Evolutionary conservation across 2,113 vertebrate species (phyloP), one percentile per base, ranked within the genome.

Genomic region (Neoarius graeffei): DNA sequence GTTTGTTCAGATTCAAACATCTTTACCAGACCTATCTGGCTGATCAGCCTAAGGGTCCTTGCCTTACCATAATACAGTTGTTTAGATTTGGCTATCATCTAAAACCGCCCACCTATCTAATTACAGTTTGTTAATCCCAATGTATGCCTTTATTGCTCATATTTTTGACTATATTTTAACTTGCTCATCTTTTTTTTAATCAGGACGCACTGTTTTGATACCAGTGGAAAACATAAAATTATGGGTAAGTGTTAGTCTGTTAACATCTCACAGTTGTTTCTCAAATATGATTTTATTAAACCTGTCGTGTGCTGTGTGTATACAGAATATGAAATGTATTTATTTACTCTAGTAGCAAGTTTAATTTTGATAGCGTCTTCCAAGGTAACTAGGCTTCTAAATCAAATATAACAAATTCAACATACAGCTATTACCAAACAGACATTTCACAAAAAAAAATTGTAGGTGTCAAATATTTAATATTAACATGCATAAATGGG

Each of bases 181-280:
- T 35, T 91, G 30, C 25, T 48, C 56, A n/a, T 91, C 0, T 76
- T 27, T 15, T 67, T 50, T 42, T 56, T 35, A 52, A 64, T 64
- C 4, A 87, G 85, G 56, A 66, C 74, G 67, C 27, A 74, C 48
- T 30, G 5, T 73, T 85, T 74, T 56, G 81, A 80, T 79, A 19
- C 67, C 15, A 71, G 59, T 30, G 82, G 10, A 87, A 85, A 42
- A 25, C 56, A 42, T 14, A 62, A 50, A 35, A 71, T 81, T 23
- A 87, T 73, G 62, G 86, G 89, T 89, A 69, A 62, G 85, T 30
- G 4, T 23, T 14, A 81, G 10, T 81, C 10, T 42, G 7, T 48
- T 13, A 13, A 81, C 25, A 56, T 9, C 6, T 80, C 42, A 52
- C 20, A 52, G 15, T 30, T 59, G 11, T 57, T 59, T 20, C 14